A percentile compares a stretch with the other conserved stretches of the same genome.
Evolutionary conservation across 1,140 invertebrate genomes (phyloP).

Genomic region (Tetragonula clypearis): DNA sequence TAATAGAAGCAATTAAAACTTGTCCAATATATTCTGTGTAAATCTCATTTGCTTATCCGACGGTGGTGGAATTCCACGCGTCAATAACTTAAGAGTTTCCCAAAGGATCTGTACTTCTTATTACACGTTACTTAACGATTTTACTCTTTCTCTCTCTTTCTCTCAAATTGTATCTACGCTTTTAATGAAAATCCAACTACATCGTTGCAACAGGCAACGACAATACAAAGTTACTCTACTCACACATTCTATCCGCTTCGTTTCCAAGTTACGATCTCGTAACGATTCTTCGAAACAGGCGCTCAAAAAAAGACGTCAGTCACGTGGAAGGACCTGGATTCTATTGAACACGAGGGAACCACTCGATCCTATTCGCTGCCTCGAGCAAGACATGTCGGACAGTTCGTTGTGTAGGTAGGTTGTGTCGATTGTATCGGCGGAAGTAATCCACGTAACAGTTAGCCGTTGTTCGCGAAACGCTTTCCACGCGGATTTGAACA

Average conservation of each 20-base stretch:
- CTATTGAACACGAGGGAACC: not conserved
- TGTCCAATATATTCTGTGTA: conserved; percentile 19
- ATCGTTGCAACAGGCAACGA: not conserved
- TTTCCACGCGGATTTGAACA: conserved; percentile 1
- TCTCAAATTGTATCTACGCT: not conserved
- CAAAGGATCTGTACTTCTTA: not conserved
- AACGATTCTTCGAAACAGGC: not conserved
- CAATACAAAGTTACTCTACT: too few species aligned
- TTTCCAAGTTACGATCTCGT: not conserved
- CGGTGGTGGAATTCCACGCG: not conserved
- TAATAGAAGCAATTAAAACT: conserved; percentile 41
- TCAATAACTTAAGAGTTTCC: conserved; percentile 6
- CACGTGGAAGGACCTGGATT: not conserved
- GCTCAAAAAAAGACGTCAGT: not conserved
- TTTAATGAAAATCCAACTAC: not conserved
- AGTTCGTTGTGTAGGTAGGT: conserved; percentile 10
- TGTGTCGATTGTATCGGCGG: conserved; percentile 18
- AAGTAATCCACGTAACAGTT: conserved; percentile 43
- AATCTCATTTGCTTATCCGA: conserved; percentile 6
- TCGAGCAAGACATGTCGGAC: not conserved
- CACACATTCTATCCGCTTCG: not conserved
- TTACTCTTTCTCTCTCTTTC: not conserved
- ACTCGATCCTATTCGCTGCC: not conserved
- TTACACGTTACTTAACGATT: not conserved
- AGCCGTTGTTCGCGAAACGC: conserved; percentile 5